A percentile compares a stretch with the other conserved stretches of the same genome.
Conservation (phyloP, 35 echinoderm and acorn worm genomes). For the Strongylocentrotus purpuratus region DNA sequence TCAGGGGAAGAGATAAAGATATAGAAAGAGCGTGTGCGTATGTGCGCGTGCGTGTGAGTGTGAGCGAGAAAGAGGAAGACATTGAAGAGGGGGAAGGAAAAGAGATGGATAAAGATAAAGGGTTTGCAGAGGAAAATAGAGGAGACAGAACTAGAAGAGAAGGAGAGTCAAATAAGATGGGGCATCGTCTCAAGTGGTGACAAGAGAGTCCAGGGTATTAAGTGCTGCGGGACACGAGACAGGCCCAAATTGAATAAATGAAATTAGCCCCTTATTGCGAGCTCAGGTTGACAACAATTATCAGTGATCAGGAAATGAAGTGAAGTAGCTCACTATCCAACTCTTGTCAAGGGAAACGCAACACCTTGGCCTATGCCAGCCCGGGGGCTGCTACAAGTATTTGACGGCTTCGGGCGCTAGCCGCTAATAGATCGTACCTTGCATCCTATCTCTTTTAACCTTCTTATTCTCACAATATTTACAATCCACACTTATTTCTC, state of each 20-base stretch:
- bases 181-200: not conserved
- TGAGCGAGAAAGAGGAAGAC: not conserved
- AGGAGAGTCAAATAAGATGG: not conserved
- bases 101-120: not conserved
- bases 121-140: not conserved
- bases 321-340: slow-evolving; percentile 2
- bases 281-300: slow-evolving; percentile 10
- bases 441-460: not conserved
- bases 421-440: not conserved
- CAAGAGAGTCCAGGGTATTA: slow-evolving; percentile 16
- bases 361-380: not conserved
- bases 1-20: not conserved
- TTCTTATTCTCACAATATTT: slow-evolving; percentile 13
- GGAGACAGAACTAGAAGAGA: not conserved
- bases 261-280: not conserved
- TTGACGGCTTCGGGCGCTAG: not conserved
- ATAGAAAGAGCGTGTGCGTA: too few relatives aligned
- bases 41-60: not conserved
- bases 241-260: not conserved
- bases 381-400: not conserved
- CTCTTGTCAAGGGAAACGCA: not conserved
- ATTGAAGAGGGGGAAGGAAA: not conserved
- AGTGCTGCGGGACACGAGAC: not conserved
- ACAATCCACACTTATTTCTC: not conserved
- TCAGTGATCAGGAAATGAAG: slow-evolving; percentile 16